Evolutionary conservation across 1,140 invertebrate species (phyloP), one percentile per base, ranked within the genome.

Genomic region (Latrodectus geometricus): DNA sequence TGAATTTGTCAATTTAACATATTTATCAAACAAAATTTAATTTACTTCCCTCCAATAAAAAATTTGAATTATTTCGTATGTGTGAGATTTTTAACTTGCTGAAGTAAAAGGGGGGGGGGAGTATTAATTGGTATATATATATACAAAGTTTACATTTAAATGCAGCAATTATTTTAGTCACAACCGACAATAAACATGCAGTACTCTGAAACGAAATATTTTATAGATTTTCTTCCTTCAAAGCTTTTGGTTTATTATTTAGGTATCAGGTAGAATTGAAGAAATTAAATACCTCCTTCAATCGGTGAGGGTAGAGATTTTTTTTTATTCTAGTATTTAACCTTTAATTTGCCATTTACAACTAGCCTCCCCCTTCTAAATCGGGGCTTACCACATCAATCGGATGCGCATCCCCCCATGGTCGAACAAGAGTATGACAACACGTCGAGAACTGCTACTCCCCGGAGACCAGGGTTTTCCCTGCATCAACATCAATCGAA

Each of bases 401-500:
- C 56, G 15, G 50, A 17, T 5, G 35, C 35, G 35, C 76, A 50
- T 20, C 56, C 76, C 76, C 15, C 20, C 23, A 65, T 23, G 17
- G 17, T 35, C 17, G 50, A 35, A 20, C 76, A 17, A 68, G 66
- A 48, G n/a, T 50, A 68, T 49, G 20, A 80, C 66, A 79, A 15
- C 48, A 50, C 78, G 69, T 69, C 78, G 65, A 56, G 21, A 78
- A 56, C 56, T 66, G 76, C 48, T 66, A 35, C 76, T 80, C 76
- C 49, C 78, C 8, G 15, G 65, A 70, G 78, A 52, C n/a, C 65
- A 35, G 20, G 50, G 23, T 66, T 61, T 69, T 69, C 66, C 61
- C 61, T 69, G 48, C 66, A 80, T 80, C 78, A 80, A 80, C 78
- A 80, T 80, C 78, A 80, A 70, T 70, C 23, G 35, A 12, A 61